Evolutionary conservation across 1,140 invertebrate genomes (phyloP).

Genomic region (Polypedilum pembai): DNA sequence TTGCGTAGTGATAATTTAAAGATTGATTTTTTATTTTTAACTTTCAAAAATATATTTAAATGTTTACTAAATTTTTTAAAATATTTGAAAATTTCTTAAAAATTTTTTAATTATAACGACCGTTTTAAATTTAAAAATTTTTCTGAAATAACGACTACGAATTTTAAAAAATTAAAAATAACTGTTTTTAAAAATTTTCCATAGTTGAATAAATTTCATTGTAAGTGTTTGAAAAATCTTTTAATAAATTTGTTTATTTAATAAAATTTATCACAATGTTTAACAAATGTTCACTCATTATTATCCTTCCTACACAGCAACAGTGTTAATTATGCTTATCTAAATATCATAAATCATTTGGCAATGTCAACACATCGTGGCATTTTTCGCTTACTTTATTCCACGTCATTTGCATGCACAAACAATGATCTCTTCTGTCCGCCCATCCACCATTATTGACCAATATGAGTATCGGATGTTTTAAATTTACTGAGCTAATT

Average conservation of each 20-base stretch:
- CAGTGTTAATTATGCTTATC: background rate
- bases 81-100: too few species aligned
- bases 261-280: too few species aligned
- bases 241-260: too few species aligned
- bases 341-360: constrained; percentile 5
- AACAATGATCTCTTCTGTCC: constrained; percentile 42
- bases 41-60: too few species aligned
- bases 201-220: background rate
- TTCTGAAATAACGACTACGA: too few species aligned
- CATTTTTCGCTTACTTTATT: constrained; percentile 47
- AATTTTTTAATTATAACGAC: too few species aligned
- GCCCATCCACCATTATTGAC: constrained; percentile 37
- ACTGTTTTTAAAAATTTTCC: background rate
- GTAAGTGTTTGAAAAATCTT: too few species aligned
- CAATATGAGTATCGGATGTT: constrained; percentile 61
- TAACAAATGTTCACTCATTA: too few species aligned
- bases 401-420: constrained; percentile 44
- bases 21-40: too few species aligned
- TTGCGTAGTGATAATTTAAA: background rate
- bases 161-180: background rate
- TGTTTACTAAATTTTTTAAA: too few species aligned
- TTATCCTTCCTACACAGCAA: too few species aligned
- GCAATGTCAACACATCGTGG: background rate
- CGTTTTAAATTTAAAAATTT: too few species aligned
- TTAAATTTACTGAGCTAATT: constrained; percentile 58